Conservation (phyloP, 2,888 invertebrate species). For the Ferrisia virgata region DNA sequence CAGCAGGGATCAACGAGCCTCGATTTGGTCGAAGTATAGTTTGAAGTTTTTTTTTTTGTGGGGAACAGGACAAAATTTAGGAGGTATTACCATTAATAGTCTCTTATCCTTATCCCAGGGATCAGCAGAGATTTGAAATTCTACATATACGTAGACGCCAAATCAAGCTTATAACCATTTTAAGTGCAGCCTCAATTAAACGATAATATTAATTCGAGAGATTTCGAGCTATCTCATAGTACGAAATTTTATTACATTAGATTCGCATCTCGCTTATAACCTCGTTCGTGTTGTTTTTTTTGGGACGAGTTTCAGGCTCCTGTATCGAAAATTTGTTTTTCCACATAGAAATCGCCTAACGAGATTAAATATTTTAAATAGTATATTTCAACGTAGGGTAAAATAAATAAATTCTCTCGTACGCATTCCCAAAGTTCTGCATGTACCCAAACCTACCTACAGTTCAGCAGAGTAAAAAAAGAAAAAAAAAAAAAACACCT, state of each 20-base stretch:
- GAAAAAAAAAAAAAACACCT: neutral
- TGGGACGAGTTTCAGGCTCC: neutral
- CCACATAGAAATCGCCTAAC: neutral
- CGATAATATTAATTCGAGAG: neutral
- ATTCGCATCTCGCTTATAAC: neutral
- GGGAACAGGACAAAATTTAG: too few species aligned
- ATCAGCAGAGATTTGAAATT: too few species aligned
- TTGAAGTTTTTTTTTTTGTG: too few species aligned
- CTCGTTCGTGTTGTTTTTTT: neutral
- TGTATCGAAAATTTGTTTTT: slow-evolving; percentile 1
- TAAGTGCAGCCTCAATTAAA: too few species aligned
- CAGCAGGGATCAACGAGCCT: too few species aligned
- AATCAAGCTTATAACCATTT: too few species aligned
- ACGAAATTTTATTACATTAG: neutral
- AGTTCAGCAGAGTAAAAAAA: too few species aligned
- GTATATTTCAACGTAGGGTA: neutral
- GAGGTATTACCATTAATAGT: too few species aligned
- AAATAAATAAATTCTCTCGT: slow-evolving; percentile 1
- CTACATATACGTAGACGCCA: too few species aligned
- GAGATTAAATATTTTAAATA: slow-evolving; percentile 14
- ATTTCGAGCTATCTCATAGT: neutral
- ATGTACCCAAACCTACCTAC: neutral
- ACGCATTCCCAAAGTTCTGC: neutral
- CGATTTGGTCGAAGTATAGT: too few species aligned
- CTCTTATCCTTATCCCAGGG: too few species aligned